Conservation (phyloP, 2,113 vertebrate genomes). For the Eretmochelys imbricata region DNA sequence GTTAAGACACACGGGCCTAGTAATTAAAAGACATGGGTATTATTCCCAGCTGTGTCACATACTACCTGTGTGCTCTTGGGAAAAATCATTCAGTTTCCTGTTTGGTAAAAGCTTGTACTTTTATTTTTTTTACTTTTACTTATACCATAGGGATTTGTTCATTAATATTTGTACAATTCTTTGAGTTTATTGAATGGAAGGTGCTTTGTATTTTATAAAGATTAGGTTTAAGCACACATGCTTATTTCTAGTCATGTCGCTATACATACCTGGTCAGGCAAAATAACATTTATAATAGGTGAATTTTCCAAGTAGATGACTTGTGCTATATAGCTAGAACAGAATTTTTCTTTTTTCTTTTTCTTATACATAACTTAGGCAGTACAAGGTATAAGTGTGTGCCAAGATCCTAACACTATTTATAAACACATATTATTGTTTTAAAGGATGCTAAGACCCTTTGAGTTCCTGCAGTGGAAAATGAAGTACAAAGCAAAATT, state of each 20-base stretch:
- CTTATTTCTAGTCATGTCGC: background rate
- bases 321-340: rapidly evolving
- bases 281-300: background rate
- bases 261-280: background rate
- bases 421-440: background rate
- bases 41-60: background rate
- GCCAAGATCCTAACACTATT: background rate
- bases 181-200: background rate
- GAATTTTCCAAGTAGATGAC: background rate
- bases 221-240: background rate
- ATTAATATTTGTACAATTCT: background rate
- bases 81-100: background rate
- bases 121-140: background rate
- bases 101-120: background rate
- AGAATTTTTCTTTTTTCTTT: background rate
- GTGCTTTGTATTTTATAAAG: background rate
- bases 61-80: background rate
- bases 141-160: background rate
- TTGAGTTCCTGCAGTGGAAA: background rate
- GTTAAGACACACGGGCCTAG: background rate
- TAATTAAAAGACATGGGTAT: background rate
- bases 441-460: background rate
- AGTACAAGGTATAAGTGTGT: background rate
- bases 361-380: background rate
- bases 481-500: background rate